These are phyloP conservation scores for Nothoprocta perdicaria DNA, from an alignment of 2,113 vertebrate species.

Conservation along the genomic window DNA sequence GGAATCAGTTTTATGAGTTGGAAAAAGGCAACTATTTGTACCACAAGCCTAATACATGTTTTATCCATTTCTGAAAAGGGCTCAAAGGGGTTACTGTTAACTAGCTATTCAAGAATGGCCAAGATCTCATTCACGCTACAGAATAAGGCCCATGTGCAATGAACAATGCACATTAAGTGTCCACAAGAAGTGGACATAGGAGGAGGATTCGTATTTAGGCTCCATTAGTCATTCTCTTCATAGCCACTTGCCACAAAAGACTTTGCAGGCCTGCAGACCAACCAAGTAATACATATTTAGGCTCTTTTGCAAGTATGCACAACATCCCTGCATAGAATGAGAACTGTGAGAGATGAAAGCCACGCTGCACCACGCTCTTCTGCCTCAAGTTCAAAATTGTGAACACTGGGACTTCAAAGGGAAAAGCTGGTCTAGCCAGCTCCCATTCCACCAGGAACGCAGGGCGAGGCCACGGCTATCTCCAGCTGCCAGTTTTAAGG, in stretches of 20 bases:
- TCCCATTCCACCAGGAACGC: neutral
- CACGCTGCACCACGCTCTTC: neutral
- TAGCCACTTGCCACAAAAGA: neutral
- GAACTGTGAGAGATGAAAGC: neutral
- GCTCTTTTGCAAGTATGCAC: neutral
- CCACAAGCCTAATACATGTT: neutral
- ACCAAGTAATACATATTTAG: neutral
- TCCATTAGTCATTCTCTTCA: neutral
- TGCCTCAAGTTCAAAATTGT: neutral
- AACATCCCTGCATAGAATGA: neutral
- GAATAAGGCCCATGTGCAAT: neutral
- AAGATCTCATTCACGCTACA: neutral
- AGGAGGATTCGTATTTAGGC: neutral
- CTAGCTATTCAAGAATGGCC: neutral
- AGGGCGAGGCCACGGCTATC: constrained; percentile 33
- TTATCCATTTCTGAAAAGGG: neutral
- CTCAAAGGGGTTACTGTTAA: neutral
- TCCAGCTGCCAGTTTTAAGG: constrained; percentile 7
- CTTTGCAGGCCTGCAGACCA: neutral
- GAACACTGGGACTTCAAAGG: constrained; percentile 43
- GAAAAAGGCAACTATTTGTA: neutral
- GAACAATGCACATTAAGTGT: neutral
- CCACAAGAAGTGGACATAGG: neutral
- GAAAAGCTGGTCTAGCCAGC: constrained; percentile 52
- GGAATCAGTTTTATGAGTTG: neutral